Percentiles rank a stretch among this genome's conserved stretches.
Evolutionary conservation across 2,113 vertebrate genomes (phyloP).

Genomic region (Vulpes vulpes): DNA sequence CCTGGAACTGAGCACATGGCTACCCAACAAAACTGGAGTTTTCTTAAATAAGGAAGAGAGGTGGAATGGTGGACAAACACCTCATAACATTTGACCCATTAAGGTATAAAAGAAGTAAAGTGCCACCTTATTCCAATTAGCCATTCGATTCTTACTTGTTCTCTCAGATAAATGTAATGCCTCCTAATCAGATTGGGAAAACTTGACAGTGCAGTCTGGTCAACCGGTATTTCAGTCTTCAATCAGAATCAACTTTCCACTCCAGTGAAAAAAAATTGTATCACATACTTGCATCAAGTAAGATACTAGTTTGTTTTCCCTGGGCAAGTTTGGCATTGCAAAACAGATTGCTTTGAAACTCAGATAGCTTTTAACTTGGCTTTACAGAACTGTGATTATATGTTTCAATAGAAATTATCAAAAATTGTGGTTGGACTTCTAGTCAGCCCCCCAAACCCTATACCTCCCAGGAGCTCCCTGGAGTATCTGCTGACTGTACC

Average conservation of each 20-base stretch:
- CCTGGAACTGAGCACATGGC: neutral
- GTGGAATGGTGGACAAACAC: neutral
- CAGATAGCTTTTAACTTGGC: conserved; percentile 25
- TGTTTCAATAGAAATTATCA: conserved; percentile 50
- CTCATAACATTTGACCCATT: neutral
- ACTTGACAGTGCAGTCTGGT: neutral
- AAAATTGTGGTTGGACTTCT: conserved; percentile 43
- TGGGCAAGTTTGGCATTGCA: neutral
- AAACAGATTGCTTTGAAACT: conserved; percentile 25
- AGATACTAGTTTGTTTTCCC: conserved; percentile 36
- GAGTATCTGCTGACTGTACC: neutral
- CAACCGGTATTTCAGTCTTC: neutral
- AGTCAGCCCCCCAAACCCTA: neutral
- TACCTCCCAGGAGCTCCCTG: conserved; percentile 64
- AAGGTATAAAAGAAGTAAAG: neutral
- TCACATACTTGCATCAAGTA: conserved; percentile 36
- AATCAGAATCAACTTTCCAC: conserved; percentile 43
- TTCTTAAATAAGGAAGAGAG: neutral
- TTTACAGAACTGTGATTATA: conserved; percentile 31
- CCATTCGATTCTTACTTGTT: neutral
- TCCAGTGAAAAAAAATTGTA: neutral
- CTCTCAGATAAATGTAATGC: neutral
- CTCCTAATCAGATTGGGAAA: neutral
- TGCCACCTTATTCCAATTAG: neutral
- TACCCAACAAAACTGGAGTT: neutral